Conservation (phyloP, 2,888 invertebrate genomes). For the Polyploca ridens region DNA sequence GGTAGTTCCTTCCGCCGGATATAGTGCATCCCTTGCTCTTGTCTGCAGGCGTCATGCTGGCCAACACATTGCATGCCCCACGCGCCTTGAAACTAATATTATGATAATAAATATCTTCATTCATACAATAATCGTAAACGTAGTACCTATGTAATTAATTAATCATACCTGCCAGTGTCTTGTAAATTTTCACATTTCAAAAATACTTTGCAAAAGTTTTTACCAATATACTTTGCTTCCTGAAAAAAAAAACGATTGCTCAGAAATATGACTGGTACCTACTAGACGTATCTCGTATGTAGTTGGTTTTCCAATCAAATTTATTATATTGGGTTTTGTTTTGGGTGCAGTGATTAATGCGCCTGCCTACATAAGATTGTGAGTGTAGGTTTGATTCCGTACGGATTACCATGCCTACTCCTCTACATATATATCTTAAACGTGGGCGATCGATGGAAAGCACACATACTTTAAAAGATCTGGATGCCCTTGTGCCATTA, state of each 20-base stretch:
- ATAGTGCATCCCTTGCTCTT: constrained; percentile 54
- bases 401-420: too few relatives aligned
- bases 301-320: too few relatives aligned
- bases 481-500: too few relatives aligned
- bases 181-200: constrained; percentile 93
- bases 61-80: constrained; percentile 53
- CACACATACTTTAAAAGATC: too few relatives aligned
- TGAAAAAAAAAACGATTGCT: constrained; percentile 30
- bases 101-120: background rate
- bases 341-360: too few relatives aligned
- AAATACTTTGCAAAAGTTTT: constrained; percentile 76
- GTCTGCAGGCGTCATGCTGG: constrained; percentile 42
- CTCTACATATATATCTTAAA: too few relatives aligned
- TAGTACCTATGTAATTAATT: background rate
- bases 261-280: background rate
- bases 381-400: too few relatives aligned
- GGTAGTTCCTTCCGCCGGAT: constrained; percentile 55
- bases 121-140: background rate
- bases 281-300: too few relatives aligned
- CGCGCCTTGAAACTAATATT: constrained; percentile 54
- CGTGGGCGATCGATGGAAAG: too few relatives aligned
- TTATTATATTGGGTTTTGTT: too few relatives aligned
- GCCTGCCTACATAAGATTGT: too few relatives aligned
- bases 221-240: constrained; percentile 82
- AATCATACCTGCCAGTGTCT: constrained; percentile 88